Percentiles rank a stretch among this genome's conserved stretches.
Evolutionary conservation across 2,797 vertebrate species (phyloP).

Genomic region (Enteromius anoplus): DNA sequence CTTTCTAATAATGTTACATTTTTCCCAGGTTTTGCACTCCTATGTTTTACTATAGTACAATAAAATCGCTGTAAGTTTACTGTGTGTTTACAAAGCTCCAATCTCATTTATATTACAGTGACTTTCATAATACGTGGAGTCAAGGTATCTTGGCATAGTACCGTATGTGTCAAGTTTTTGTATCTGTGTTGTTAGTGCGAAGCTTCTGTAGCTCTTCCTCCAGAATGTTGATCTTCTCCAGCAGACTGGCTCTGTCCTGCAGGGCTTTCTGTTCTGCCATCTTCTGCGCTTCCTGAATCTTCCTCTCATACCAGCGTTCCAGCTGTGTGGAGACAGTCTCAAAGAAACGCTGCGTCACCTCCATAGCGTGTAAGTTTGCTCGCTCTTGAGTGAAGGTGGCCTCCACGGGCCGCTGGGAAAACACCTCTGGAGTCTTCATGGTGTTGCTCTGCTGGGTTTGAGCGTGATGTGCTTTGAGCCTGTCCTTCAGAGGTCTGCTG

Average conservation of each 20-base stretch:
- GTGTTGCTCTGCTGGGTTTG: constrained; percentile 50
- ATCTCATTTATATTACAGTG: neutral
- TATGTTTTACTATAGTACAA: neutral
- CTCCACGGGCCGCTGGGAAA: constrained; percentile 59
- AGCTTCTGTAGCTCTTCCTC: constrained; percentile 86
- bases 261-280: constrained; percentile 79
- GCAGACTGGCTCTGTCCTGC: constrained; percentile 80
- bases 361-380: constrained; percentile 81
- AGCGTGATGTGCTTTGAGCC: constrained; percentile 41
- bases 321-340: constrained; percentile 87
- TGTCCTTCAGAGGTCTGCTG: constrained; percentile 53
- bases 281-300: constrained; percentile 82
- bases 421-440: constrained; percentile 65
- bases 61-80: neutral
- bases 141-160: too few relatives aligned
- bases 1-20: too few relatives aligned
- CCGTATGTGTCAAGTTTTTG: constrained; percentile 34
- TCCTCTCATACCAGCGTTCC: constrained; percentile 91
- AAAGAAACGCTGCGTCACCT: constrained; percentile 90
- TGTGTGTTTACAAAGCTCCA: neutral
- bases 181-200: constrained; percentile 78
- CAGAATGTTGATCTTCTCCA: constrained; percentile 81
- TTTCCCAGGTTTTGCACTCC: too few relatives aligned
- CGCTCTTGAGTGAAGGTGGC: constrained; percentile 67
- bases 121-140: neutral